Evolutionary conservation across 2,797 vertebrate genomes (phyloP), one percentile per base, ranked within the genome.

Genomic region (Gallirallus australis): DNA sequence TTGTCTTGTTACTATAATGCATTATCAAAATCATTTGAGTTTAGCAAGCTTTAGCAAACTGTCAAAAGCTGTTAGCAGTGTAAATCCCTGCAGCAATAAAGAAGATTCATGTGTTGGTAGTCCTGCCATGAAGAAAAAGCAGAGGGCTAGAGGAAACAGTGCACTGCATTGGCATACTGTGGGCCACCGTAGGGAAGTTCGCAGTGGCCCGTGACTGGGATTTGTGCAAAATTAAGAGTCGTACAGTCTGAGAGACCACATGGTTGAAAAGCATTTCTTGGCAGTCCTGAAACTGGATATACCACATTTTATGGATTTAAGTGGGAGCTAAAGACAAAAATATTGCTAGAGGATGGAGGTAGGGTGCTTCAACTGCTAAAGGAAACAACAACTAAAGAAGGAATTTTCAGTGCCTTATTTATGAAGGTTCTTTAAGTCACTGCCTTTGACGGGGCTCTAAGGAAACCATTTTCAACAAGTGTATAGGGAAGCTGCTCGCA

Each of bases 1-100:
- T 94, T 94, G 66, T 95, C 80, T 95, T 95, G 37, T 86, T 96
- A 68, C 31, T 89, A 54, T 82, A 86, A 82, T 81, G 64, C 86
- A 94, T 94, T 94, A 90, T 95, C 68, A 93, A 90, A 96, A 92
- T 95, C 7, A 92, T 91, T 94, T 91, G 80, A 84, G 48, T 93
- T 97, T 95, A 96, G 81, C 37, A 93, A 92, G 50, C 61, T 96
- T 54, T 70, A 95, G 86, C 50, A 88, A 85, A 94, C 33, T 93
- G 82, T 93, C 93, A 91, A 88, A 95, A 97, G 66, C 59, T 92
- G 86, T 96, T 96, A 96, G n/a, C 65, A 31, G 25, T 71, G 9
- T 66, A 81, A 94, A 80, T 61, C 66, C 61, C 14, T 66, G 77
- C 17, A 95, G 85, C 56, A 9, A 52, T 83, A 72, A 95, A 91